These are phyloP conservation scores for Cryptosula pallasiana DNA, from an alignment of 2,888 invertebrate genomes.

Conservation along the genomic window DNA sequence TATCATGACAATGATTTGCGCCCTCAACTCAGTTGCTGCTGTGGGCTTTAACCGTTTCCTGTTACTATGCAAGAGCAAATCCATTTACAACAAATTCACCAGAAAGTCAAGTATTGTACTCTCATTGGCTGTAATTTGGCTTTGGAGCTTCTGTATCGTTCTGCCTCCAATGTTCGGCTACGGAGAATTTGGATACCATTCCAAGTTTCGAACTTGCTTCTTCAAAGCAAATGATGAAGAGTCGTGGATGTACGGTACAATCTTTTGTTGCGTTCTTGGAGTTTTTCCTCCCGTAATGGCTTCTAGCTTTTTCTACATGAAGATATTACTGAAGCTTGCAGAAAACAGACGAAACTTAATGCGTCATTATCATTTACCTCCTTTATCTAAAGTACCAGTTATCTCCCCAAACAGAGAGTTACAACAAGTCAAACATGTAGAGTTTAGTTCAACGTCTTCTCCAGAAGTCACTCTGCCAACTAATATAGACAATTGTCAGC, in stretches of 20 bases:
- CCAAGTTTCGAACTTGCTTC: conserved; percentile 21
- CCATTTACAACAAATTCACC: not conserved
- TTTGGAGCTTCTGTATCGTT: conserved; percentile 12
- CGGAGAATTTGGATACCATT: conserved; percentile 21
- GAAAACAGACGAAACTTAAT: conserved; percentile 13
- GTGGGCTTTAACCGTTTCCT: conserved; percentile 21
- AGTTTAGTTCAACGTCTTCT: not conserved
- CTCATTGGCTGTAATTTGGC: conserved; percentile 10
- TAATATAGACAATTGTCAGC: conserved; percentile 28
- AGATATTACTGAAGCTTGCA: conserved; percentile 11
- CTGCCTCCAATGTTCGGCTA: conserved; percentile 10
- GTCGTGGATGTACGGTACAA: conserved; percentile 22
- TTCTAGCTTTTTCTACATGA: conserved; percentile 3
- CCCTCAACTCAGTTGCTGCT: not conserved
- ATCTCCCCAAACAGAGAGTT: not conserved
- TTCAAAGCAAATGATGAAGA: conserved; percentile 19
- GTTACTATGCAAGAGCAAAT: not conserved
- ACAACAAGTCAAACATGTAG: not conserved
- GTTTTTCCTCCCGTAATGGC: conserved; percentile 13
- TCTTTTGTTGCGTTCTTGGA: conserved; percentile 12
- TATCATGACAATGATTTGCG: conserved; percentile 23
- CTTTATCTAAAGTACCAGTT: not conserved
- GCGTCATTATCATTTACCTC: not conserved
- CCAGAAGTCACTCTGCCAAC: not conserved
- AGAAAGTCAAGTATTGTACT: not conserved